Conservation (phyloP, 2,113 vertebrate species). For the Elaphurus davidianus region DNA sequence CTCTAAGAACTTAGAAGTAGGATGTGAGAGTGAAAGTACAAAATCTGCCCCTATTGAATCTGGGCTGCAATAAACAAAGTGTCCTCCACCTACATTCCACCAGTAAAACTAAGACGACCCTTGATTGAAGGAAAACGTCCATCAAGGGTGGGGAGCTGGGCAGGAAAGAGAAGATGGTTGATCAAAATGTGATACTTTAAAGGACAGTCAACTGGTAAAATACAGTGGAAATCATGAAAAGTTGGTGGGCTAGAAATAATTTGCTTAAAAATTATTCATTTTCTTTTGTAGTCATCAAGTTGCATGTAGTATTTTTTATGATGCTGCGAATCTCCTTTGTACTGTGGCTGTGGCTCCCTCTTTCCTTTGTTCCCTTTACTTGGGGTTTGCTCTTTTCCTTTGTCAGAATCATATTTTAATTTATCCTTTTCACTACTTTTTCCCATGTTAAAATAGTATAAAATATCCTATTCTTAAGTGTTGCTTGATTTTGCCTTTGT, state of each 20-base stretch:
- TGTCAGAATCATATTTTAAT: not conserved
- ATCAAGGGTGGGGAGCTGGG: not conserved
- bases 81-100: not conserved
- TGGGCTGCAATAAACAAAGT: not conserved
- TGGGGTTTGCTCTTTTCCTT: not conserved
- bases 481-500: constrained; percentile 14
- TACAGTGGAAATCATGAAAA: not conserved
- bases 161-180: not conserved
- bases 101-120: not conserved
- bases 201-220: not conserved
- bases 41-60: not conserved
- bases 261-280: not conserved
- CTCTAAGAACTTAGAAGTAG: not conserved
- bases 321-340: not conserved
- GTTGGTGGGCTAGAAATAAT: not conserved
- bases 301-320: not conserved
- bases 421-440: not conserved
- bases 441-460: not conserved
- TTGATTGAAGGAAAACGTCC: not conserved
- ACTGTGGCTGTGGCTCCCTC: not conserved
- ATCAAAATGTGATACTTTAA: not conserved
- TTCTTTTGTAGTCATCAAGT: not conserved
- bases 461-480: not conserved
- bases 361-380: not conserved
- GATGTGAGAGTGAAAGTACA: not conserved